Conservation (phyloP, 2,888 invertebrate genomes). For the Magallana nippona region DNA sequence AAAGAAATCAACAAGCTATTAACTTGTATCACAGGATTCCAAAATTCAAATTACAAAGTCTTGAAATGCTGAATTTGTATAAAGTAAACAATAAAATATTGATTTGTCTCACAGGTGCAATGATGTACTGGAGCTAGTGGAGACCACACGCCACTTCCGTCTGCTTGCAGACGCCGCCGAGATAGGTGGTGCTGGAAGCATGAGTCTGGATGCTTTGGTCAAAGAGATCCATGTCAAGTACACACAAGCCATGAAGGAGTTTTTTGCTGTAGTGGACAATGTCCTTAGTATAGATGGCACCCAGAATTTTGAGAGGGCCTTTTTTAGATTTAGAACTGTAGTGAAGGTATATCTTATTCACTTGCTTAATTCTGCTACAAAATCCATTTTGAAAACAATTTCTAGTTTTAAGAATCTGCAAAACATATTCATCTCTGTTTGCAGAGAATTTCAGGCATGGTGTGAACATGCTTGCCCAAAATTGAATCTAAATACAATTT, state of each 20-base stretch:
- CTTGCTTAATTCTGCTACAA: not conserved
- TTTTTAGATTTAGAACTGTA: conserved; percentile 78
- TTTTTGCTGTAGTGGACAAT: conserved; percentile 76
- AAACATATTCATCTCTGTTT: too few relatives aligned
- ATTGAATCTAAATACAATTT: too few relatives aligned
- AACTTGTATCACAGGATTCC: too few relatives aligned
- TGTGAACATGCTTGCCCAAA: too few relatives aligned
- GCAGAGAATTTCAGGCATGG: too few relatives aligned
- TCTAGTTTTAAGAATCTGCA: too few relatives aligned
- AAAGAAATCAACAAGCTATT: too few relatives aligned
- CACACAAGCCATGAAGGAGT: conserved; percentile 74
- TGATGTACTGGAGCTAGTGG: conserved; percentile 79
- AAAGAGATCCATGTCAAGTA: conserved; percentile 78
- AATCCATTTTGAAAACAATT: too few relatives aligned
- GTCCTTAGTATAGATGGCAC: conserved; percentile 78
- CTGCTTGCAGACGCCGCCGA: conserved; percentile 78
- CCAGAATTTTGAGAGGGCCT: conserved; percentile 78
- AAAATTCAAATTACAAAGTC: too few relatives aligned
- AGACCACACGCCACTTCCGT: conserved; percentile 79
- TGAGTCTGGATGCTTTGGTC: conserved; percentile 78
- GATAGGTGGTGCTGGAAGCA: conserved; percentile 79
- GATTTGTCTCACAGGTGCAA: conserved; percentile 73
- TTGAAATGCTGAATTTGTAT: too few relatives aligned
- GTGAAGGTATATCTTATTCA: conserved; percentile 73
- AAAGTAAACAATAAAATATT: too few relatives aligned